phyloP scores from a whole-genome alignment of 2,888 invertebrate genomes.

The Caenorhabditis afra region DNA sequence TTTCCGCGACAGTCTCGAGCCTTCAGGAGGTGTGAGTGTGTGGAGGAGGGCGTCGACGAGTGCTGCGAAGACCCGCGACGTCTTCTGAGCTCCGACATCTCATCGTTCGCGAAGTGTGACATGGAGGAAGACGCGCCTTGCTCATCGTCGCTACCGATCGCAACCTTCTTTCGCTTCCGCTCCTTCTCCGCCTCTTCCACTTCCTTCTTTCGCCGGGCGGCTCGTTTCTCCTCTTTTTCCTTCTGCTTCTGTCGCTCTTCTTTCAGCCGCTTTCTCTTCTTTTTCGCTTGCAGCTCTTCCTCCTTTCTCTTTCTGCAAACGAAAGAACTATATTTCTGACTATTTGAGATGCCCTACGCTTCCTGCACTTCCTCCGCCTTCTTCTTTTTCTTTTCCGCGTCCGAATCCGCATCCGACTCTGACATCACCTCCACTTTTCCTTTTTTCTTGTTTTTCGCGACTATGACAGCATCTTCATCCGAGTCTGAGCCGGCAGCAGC shows the following conservation, averaged over 20 bases:
- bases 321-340: too few relatives aligned
- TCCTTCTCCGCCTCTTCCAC: slow-evolving; percentile 21
- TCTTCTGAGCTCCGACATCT: slow-evolving; percentile 1
- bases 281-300: slow-evolving; percentile 9
- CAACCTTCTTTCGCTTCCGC: slow-evolving; percentile 5
- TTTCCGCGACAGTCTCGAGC: slow-evolving; percentile 17
- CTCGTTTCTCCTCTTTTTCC: slow-evolving; percentile 30
- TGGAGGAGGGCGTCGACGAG: neutral
- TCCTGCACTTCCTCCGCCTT: slow-evolving; percentile 3
- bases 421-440: neutral
- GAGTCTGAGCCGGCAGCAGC: neutral
- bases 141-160: neutral
- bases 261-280: slow-evolving; percentile 16
- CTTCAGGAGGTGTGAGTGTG: slow-evolving; percentile 1
- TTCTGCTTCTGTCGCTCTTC: slow-evolving; percentile 32
- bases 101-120: too few relatives aligned
- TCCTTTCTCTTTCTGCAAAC: slow-evolving; percentile 14
- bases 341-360: neutral
- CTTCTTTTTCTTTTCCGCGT: slow-evolving; percentile 1
- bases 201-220: slow-evolving; percentile 27
- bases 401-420: too few relatives aligned
- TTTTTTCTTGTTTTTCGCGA: neutral
- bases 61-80: slow-evolving; percentile 1
- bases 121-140: neutral
- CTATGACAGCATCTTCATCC: neutral